A percentile compares a stretch with the other conserved stretches of the same genome.
These are phyloP conservation scores for Diadegma fenestrale DNA, from an alignment of 2,888 invertebrate genomes.

Conservation along the genomic window DNA sequence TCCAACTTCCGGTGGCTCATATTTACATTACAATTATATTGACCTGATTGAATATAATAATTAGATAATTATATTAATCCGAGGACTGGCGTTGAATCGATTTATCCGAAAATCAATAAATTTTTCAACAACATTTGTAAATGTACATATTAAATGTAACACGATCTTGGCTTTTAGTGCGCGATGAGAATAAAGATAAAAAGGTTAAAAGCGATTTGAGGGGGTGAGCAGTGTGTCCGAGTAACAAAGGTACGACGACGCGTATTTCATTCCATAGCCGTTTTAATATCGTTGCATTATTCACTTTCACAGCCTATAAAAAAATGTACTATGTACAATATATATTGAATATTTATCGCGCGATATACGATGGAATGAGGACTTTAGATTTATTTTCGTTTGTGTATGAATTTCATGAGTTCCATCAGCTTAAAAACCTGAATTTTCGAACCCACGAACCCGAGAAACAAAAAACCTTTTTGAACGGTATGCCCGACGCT, in stretches of 20 bases:
- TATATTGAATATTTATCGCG: conserved; percentile 51
- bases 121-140: conserved; percentile 2
- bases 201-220: conserved; percentile 29
- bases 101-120: conserved; percentile 21
- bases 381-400: conserved; percentile 16
- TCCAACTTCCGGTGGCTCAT: conserved; percentile 27
- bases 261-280: conserved; percentile 31
- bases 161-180: not conserved
- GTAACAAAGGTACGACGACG: conserved; percentile 4
- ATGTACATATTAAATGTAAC: conserved; percentile 26
- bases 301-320: conserved; percentile 72
- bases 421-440: conserved; percentile 15
- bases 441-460: not conserved
- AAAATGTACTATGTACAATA: conserved; percentile 72
- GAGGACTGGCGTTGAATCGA: conserved; percentile 9
- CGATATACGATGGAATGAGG: conserved; percentile 61
- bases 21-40: conserved; percentile 63
- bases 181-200: not conserved
- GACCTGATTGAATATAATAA: conserved; percentile 29
- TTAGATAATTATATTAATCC: conserved; percentile 15
- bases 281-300: conserved; percentile 48
- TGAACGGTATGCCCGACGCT: conserved; percentile 1
- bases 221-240: not conserved
- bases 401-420: conserved; percentile 2
- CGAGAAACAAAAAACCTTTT: not conserved